A percentile compares a stretch with the other conserved stretches of the same genome.
phyloP scores from a whole-genome alignment of 2,888 invertebrate species.

The Melipona bicolor region DNA sequence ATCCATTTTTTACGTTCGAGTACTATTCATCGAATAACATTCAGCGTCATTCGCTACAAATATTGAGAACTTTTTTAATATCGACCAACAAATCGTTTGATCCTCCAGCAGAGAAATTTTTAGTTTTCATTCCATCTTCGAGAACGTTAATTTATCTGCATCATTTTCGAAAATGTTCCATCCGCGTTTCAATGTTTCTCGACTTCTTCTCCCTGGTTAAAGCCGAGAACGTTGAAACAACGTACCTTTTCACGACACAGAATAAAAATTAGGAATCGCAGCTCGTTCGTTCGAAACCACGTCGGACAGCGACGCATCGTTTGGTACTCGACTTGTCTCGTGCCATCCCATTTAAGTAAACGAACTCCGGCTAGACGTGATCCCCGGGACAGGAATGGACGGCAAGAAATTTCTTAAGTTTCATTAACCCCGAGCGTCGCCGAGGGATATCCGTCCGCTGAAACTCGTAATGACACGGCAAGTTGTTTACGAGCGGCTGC shows the following conservation, averaged over 20 bases:
- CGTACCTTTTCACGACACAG: not conserved
- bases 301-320: not conserved
- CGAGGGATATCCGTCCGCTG: slow-evolving; percentile 23
- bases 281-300: not conserved
- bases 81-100: no score
- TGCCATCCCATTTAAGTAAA: slow-evolving; percentile 24
- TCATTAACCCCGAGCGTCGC: slow-evolving; percentile 50
- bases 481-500: slow-evolving; percentile 59
- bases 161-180: no score
- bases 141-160: no score
- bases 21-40: no score
- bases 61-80: no score
- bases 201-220: no score
- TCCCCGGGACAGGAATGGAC: not conserved
- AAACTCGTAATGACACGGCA: slow-evolving; percentile 59
- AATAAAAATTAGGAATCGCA: not conserved
- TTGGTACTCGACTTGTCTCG: not conserved
- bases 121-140: no score
- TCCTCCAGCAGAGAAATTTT: no score
- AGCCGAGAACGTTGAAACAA: no score
- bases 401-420: slow-evolving; percentile 36
- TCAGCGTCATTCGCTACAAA: no score
- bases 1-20: no score
- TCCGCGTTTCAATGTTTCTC: no score
- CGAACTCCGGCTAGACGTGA: slow-evolving; percentile 11